phyloP scores from a whole-genome alignment of 1,140 invertebrate genomes.

The Anagrus nilaparvatae region DNA sequence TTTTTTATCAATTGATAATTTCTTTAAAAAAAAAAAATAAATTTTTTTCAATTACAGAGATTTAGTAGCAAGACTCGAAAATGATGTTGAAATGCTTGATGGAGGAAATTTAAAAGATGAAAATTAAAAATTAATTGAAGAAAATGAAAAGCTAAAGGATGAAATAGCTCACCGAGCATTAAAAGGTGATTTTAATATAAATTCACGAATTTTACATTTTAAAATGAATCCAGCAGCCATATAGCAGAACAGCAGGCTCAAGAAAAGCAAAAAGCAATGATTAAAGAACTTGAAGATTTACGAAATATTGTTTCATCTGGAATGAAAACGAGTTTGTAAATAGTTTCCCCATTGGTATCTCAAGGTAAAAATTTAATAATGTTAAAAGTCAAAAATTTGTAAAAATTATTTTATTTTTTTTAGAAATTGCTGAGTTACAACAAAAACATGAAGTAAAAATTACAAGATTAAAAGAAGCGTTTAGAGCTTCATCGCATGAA shows the following conservation, averaged over 20 bases:
- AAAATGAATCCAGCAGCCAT: constrained; percentile 63
- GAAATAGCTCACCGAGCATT: constrained; percentile 54
- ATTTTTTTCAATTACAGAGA: constrained; percentile 40
- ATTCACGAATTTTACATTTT: constrained; percentile 51
- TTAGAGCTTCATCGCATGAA: constrained; percentile 70
- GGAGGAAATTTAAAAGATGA: constrained; percentile 23
- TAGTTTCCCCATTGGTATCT: constrained; percentile 20
- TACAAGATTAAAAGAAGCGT: constrained; percentile 70
- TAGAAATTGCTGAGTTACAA: constrained; percentile 52
- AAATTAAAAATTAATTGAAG: constrained; percentile 41
- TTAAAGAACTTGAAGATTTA: constrained; percentile 59
- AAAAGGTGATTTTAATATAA: constrained; percentile 46
- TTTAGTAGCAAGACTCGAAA: constrained; percentile 56
- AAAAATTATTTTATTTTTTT: constrained; percentile 10
- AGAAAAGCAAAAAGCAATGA: constrained; percentile 55
- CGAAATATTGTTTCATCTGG: constrained; percentile 35
- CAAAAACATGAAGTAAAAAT: constrained; percentile 62
- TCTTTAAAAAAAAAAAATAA: neutral
- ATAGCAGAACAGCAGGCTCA: constrained; percentile 54
- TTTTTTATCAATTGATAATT: neutral
- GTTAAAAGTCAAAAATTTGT: neutral
- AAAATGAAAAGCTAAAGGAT: constrained; percentile 53
- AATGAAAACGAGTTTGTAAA: constrained; percentile 21
- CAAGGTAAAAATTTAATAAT: no score
- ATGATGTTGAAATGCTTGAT: constrained; percentile 42